Base-by-base conservation (phyloP, 2,888 invertebrate species). In the Miltochrista miniata region DNA sequence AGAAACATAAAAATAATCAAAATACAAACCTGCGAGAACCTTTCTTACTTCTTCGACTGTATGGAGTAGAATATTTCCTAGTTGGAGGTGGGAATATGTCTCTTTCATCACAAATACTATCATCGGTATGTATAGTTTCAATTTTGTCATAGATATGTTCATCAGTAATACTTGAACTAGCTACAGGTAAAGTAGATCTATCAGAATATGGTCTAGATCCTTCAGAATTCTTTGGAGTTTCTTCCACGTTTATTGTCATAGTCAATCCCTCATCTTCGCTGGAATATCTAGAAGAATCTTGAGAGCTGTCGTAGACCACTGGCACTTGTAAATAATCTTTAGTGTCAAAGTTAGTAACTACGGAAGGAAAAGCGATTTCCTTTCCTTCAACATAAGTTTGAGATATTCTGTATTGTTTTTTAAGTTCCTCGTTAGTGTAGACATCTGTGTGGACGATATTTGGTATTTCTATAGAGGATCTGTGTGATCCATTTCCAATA, bases 381-480 rank as follows among this genome's bases (percentile, higher is more conserved):
- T 83, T 89, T 0, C 90, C 90, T 79, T 91, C 91, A 0, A 90
- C 89, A 36, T 89, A 89, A 0, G 85, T 87, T 68, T 90, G 90
- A 0, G 88, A 90, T 52, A 90, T 90, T 45, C 90, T 73, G 51
- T 80, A 88, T 1, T 90, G 87, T 57, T 87, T 89, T 52, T 87
- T 90, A 0, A 89, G 56, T 57, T 91, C 90, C 61, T 90, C 90
- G 43, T 91, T 91, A 0, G 76, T 72, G 54, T 91, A 91, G 0
- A 91, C 90, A 8, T 90, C 90, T 9, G 88, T 85, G 60, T 87
- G 64, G 0, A 62, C 79, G 0, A 91, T 85, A 30, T 75, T 78
- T 11, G 89, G 88, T 56, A 90, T 89, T 72, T 90, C 90, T 33
- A 90, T 86, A 0, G 89, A 90, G 0, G 87, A 85, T 64, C 85